Evolutionary conservation across 92 coral and sea anemone species (phyloP), one percentile per base, ranked within the genome.

Genomic region (Phenganax subtilis): DNA sequence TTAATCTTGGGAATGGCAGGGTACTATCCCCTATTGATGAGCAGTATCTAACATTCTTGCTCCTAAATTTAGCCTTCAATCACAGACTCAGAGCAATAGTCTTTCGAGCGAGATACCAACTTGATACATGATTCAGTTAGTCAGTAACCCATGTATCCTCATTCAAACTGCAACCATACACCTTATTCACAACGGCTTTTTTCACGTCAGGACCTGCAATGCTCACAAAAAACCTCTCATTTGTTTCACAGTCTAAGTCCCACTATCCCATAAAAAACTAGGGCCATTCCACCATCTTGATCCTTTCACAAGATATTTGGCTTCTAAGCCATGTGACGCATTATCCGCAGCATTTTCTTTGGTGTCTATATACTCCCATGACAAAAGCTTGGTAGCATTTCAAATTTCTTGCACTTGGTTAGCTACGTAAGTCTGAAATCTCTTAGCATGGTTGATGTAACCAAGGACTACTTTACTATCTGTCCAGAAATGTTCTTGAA

Each of bases 211-310:
- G 47, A 37, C 5, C 47, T 5, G 5, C 5, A 37, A 1, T 37
- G 47, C 30, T 84, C 84, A 84, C 54, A 6, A 55, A 27, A 64
- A 63, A 77, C 47, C 56, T 28, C 57, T 54, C 83, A 10, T 6
- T 53, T 7, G 71, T 55, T 57, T 54, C 70, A 28, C 65, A 75
- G 12, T 66, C 6, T 27, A 85, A 53, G 81, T 9, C 9, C 82
- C 85, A 54, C 17, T 16, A 37, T 82, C 52, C 83, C 89, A 75
- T 12, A 82, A 80, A 75, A 86, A 86, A 58, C 51, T 63, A 60
- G 88, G 76, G 17, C 85, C 76, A 25, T 37, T 37, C 47, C 2
- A 37, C 47, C 47, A 37, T 37, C 47, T 37, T 37, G 47, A 37
- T 37, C 47, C 47, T 1, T 37, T 37, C 47, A 37, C 47, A 37